These are phyloP conservation scores for Sebastes kiyomatsui DNA, from an alignment of 2,797 vertebrate genomes.

Conservation along the genomic window DNA sequence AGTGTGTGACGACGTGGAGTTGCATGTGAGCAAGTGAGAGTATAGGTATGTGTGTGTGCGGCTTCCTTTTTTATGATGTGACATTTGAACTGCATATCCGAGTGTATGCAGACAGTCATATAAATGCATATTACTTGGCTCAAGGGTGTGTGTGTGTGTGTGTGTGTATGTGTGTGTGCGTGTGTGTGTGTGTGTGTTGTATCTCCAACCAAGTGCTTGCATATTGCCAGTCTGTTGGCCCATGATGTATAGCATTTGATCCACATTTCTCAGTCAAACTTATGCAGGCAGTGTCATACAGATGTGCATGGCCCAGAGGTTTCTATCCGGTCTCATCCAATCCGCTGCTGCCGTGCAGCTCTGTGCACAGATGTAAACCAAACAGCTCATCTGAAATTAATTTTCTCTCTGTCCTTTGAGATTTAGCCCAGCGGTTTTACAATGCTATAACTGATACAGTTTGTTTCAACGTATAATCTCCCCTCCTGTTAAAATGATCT, in stretches of 20 bases:
- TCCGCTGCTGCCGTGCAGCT: conserved; percentile 14
- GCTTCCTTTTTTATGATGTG: conserved; percentile 2
- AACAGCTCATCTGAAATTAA: conserved; percentile 76
- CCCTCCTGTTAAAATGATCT: conserved; percentile 54
- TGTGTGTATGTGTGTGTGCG: neutral
- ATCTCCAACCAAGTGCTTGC: conserved; percentile 3
- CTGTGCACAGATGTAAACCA: conserved; percentile 61
- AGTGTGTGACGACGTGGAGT: conserved; percentile 17
- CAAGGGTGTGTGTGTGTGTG: neutral
- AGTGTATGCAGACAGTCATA: conserved; percentile 11
- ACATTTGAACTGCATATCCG: conserved; percentile 15
- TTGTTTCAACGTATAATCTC: conserved; percentile 65
- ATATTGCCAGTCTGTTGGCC: conserved; percentile 1
- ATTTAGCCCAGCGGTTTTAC: conserved; percentile 38
- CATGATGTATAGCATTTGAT: conserved; percentile 38
- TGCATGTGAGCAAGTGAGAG: conserved; percentile 8
- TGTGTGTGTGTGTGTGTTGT: neutral
- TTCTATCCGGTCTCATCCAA: conserved; percentile 12
- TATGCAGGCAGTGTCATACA: conserved; percentile 44
- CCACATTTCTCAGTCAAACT: conserved; percentile 39
- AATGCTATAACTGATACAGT: conserved; percentile 35
- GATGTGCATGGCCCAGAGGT: conserved; percentile 52
- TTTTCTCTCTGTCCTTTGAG: conserved; percentile 54
- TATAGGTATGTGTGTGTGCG: neutral
- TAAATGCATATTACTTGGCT: conserved; percentile 34